Evolutionary conservation across 2,113 vertebrate genomes (phyloP), one percentile per base, ranked within the genome.

Genomic region (Puffinus mauretanicus): DNA sequence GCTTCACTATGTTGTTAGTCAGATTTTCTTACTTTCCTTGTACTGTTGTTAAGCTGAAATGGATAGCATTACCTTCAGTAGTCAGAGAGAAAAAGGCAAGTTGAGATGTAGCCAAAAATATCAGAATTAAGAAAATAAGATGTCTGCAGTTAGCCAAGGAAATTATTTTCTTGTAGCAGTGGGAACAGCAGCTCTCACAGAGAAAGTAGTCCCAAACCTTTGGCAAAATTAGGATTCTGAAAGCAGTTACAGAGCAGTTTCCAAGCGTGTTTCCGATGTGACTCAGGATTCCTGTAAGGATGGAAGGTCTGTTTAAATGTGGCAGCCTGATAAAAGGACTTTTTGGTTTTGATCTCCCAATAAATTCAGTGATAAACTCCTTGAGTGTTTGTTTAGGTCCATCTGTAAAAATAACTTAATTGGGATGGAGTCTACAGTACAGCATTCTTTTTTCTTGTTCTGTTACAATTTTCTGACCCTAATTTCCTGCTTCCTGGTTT

Each of bases 141-240:
- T 58, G 36, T 47, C 29, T 91, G 38, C 47, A n/a, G 25, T 60
- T 81, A 69, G 94, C 92, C 92, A 94, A 95, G 57, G 55, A 86
- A 93, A 93, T 92, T 93, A 88, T 96, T 96, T 96, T 92, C 85
- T 44, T 34, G 67, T 86, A 90, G 79, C 92, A 70, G 30, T 66
- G 60, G 81, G 79, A 92, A 86, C 76, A 97, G 89, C 89, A 85
- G 83, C 32, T 76, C 77, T 95, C 24, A 5, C 52, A 61, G 82
- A 88, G 64, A 61, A 93, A 64, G 13, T 6, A n/a, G 9, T 60
- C 61, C 55, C 29, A 83, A 78, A 78, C 14, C 16, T 71, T 70
- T 44, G 51, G 76, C 76, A 86, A 90, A 77, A 70, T 36, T 3
- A 21, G 38, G 58, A 27, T 93, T 73, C 58, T 72, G 66, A 93